Base-by-base conservation (phyloP, 2,888 invertebrate species). In the Chouioia cunea region DNA sequence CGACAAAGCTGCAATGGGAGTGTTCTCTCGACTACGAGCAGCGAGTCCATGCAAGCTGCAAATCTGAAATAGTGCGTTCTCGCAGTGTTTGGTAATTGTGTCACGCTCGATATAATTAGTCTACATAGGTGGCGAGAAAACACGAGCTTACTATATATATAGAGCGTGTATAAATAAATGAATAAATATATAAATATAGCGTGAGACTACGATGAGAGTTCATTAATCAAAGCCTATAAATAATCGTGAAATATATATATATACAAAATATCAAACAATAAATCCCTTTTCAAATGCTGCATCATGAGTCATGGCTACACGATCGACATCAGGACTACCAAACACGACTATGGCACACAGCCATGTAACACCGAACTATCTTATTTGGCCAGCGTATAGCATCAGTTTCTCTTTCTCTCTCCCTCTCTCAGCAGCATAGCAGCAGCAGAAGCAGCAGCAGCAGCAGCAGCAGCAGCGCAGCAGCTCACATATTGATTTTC, bases 401-500 rank as follows among this genome's bases (percentile, higher is more conserved):
- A 36, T 18, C 43, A 56, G 14, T 36, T 43, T 36, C 56, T 43
- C 43, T 56, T 16, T 56, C 56, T 16, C 23, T 22, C 27, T 56
- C 8, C 14, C n/a, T 56, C 36, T 56, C 27, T 56, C 54, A 36
- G 18, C 54, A 15, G 1, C 18, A 15, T 53, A n/a, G 2, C 14
- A 14, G 22, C 23, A 22, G n/a, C 20, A 23, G 12, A 52, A 52
- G 20, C 52, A 54, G 10, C 8, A 27, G 54, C 6, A 27, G 2
- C n/a, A 6, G 15, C 15, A 20, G 20, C 20, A 54, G 54, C 54
- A 54, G 56, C 3, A 56, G 4, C 56, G 18, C 12, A 14, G 15
- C 15, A 22, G n/a, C 4, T 53, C 64, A n/a, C 47, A n/a, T 56
- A 65, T 65, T 65, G 64, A 65, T 65, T 56, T 65, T 56, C 56